Evolutionary conservation across 1,140 invertebrate genomes (phyloP).

Genomic region (Delia radicum): DNA sequence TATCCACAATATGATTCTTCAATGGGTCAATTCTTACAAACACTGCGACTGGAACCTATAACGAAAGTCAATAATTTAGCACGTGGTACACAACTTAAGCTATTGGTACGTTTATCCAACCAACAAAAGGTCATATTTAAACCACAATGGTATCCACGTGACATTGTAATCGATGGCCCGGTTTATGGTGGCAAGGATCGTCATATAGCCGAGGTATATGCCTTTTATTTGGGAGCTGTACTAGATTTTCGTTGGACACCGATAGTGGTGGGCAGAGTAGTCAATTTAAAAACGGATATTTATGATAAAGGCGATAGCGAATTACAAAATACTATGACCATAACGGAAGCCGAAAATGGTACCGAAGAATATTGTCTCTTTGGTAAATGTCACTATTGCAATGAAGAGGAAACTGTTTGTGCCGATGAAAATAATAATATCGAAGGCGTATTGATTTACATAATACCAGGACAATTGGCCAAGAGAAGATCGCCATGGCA

Average conservation of each 20-base stretch:
- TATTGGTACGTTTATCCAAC: conserved; percentile 75
- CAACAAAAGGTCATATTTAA: conserved; percentile 84
- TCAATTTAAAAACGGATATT: conserved; percentile 75
- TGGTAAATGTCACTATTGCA: conserved; percentile 89
- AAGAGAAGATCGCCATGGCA: conserved; percentile 84
- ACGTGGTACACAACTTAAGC: conserved; percentile 88
- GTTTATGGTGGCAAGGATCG: conserved; percentile 88
- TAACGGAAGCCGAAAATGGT: conserved; percentile 55
- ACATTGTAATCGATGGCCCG: conserved; percentile 72
- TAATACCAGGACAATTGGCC: conserved; percentile 71
- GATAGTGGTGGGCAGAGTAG: conserved; percentile 72
- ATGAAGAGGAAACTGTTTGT: conserved; percentile 78
- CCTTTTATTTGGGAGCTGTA: conserved; percentile 84
- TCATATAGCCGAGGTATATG: conserved; percentile 92
- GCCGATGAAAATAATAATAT: conserved; percentile 66
- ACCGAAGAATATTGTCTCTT: conserved; percentile 71
- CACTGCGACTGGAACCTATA: conserved; percentile 70
- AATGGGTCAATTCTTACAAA: conserved; percentile 70
- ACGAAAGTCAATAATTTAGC: conserved; percentile 71
- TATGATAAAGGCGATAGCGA: conserved; percentile 67
- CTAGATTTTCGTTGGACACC: conserved; percentile 78
- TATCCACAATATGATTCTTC: conserved; percentile 65
- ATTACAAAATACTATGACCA: conserved; percentile 59
- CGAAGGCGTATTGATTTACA: conserved; percentile 83
- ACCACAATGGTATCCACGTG: conserved; percentile 82